These are phyloP conservation scores for Gonatopus flavifemur DNA, from an alignment of 1,140 invertebrate species.

Conservation along the genomic window DNA sequence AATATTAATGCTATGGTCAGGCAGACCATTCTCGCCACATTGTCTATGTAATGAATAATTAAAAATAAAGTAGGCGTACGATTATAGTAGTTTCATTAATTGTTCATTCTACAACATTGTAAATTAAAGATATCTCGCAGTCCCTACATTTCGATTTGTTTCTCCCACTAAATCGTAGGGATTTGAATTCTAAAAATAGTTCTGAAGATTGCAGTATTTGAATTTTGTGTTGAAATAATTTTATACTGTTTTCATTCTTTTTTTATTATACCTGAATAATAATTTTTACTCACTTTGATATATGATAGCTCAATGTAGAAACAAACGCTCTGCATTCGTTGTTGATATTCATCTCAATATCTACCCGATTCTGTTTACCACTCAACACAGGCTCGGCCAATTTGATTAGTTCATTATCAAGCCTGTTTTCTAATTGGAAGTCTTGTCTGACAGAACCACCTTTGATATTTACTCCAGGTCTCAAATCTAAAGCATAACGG, in stretches of 20 bases:
- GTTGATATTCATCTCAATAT: conserved; percentile 79
- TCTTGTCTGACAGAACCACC: conserved; percentile 87
- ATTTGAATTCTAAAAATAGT: no score
- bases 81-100: no score
- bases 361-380: conserved; percentile 67
- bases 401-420: conserved; percentile 85
- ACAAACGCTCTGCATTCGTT: conserved; percentile 94
- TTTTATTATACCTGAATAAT: no score
- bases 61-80: no score
- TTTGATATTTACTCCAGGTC: conserved; percentile 87
- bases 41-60: conserved; percentile 68
- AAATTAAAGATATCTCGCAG: no score
- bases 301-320: conserved; percentile 91
- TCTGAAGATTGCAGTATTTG: no score
- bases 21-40: conserved; percentile 86
- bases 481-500: conserved; percentile 84
- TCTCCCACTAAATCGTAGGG: no score
- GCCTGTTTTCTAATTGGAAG: conserved; percentile 86
- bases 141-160: no score
- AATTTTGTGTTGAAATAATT: no score
- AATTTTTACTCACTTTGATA: conserved; percentile 85
- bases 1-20: conserved; percentile 84
- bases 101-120: no score
- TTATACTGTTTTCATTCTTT: no score
- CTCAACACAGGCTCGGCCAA: conserved; percentile 74